Evolutionary conservation across 2,113 vertebrate genomes (phyloP).

Genomic region (Pipra filicauda): DNA sequence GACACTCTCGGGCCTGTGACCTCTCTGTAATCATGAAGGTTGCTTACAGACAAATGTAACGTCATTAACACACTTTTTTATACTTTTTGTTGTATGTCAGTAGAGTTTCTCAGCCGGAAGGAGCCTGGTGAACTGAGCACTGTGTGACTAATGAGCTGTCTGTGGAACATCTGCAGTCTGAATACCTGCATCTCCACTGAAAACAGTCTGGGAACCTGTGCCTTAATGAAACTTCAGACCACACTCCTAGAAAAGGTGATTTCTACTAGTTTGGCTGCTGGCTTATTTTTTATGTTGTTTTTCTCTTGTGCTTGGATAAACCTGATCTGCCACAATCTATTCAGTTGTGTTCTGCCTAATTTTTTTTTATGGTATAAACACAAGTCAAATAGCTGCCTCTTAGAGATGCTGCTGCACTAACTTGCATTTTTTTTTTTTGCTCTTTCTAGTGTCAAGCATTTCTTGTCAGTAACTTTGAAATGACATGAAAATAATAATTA

Average conservation of each 20-base stretch:
- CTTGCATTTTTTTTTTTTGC: background rate
- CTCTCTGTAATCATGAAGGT: background rate
- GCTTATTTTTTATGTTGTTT: background rate
- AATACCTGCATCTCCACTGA: background rate
- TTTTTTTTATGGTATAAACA: background rate
- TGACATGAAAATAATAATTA: background rate
- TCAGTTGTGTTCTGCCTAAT: background rate
- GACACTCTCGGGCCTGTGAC: background rate
- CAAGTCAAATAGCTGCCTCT: background rate
- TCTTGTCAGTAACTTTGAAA: background rate
- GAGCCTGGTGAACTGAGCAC: background rate
- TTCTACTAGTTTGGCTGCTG: background rate
- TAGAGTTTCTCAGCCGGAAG: background rate
- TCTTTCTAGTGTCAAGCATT: background rate
- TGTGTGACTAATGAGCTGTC: constrained; percentile 11
- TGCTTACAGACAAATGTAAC: background rate
- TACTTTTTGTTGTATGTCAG: background rate
- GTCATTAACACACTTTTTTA: background rate
- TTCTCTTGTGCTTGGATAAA: background rate
- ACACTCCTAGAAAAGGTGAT: background rate
- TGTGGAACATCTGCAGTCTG: background rate
- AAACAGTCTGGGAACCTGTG: background rate
- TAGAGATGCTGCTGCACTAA: background rate
- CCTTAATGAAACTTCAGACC: background rate
- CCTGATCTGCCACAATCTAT: background rate